phyloP scores from a whole-genome alignment of 2,888 invertebrate genomes.

The Vanessa cardui region DNA sequence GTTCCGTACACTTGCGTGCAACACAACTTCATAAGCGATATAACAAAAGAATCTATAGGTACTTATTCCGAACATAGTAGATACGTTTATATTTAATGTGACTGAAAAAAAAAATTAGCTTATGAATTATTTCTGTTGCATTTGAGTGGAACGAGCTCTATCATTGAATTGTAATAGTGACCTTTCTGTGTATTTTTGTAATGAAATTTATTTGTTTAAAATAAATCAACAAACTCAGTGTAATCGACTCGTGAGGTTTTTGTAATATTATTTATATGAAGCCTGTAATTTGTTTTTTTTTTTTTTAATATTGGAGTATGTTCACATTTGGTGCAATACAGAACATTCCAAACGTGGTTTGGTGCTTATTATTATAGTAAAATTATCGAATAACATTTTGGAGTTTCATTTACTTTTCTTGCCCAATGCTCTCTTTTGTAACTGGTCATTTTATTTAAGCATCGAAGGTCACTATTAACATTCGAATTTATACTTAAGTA shows the following conservation, averaged over 20 bases:
- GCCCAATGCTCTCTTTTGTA: constrained; percentile 59
- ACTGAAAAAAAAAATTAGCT: constrained; percentile 11
- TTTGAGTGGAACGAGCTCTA: constrained; percentile 38
- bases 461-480: constrained; percentile 76
- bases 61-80: background rate
- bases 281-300: constrained; percentile 46
- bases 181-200: constrained; percentile 71
- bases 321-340: constrained; percentile 78
- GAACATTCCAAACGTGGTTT: constrained; percentile 82
- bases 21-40: background rate
- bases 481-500: constrained; percentile 27
- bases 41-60: background rate
- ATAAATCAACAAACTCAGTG: constrained; percentile 32
- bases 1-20: background rate
- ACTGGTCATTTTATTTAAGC: constrained; percentile 42
- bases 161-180: constrained; percentile 65
- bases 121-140: constrained; percentile 17
- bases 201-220: constrained; percentile 65
- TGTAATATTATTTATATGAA: constrained; percentile 48
- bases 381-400: constrained; percentile 67
- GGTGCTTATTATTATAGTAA: constrained; percentile 80
- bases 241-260: constrained; percentile 9
- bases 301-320: constrained; percentile 63
- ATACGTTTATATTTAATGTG: background rate
- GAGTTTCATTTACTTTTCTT: constrained; percentile 71